Evolutionary conservation across 2,113 vertebrate species (phyloP), one percentile per base, ranked within the genome.

Genomic region (Hippocampus barbouri): DNA sequence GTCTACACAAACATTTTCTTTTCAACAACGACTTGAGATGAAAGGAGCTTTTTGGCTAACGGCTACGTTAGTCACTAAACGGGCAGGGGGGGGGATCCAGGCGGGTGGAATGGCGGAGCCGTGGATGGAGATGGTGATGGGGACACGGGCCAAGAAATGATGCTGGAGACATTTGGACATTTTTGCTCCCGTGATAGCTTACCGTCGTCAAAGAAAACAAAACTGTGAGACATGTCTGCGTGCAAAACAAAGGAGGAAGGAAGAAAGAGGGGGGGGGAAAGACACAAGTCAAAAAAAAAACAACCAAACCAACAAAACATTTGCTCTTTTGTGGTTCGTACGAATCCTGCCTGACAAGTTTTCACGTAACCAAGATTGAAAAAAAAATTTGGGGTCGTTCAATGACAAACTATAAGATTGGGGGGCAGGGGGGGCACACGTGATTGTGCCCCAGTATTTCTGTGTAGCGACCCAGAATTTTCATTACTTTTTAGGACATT

Each of bases 191-290:
- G 56, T 59, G 23, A 1, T 61, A 75, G 82, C 91, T 90, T 92
- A 92, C 91, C 91, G 82, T 91, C 89, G 70, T 92, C 90, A 90
- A 88, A 91, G 88, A 91, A 90, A 92, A 90, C 85, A 81, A 91
- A 92, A 89, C 84, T 84, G 82, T 38, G 34, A 38, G 34, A 38
- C 34, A 38, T 38, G 34, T 89, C 91, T 91, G 91, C 88, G 74
- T 82, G 77, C 9, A 63, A 72, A 41, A 43, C 20, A 78, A 79
- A 75, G 49, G 59, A 64, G 66, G 71, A 64, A 78, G 60, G 77
- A 73, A 75, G 70, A 71, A 74, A 73, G 73, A 66, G 84, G 82
- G 83, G 18, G 6, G 38, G 8, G 25, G 38, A 25, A 45, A 45
- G 64, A 40, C 45, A 51, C 15, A 61, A 30, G 59, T 61, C 27